phyloP scores from a whole-genome alignment of 2,113 vertebrate species.

The Hippocampus abdominalis region DNA sequence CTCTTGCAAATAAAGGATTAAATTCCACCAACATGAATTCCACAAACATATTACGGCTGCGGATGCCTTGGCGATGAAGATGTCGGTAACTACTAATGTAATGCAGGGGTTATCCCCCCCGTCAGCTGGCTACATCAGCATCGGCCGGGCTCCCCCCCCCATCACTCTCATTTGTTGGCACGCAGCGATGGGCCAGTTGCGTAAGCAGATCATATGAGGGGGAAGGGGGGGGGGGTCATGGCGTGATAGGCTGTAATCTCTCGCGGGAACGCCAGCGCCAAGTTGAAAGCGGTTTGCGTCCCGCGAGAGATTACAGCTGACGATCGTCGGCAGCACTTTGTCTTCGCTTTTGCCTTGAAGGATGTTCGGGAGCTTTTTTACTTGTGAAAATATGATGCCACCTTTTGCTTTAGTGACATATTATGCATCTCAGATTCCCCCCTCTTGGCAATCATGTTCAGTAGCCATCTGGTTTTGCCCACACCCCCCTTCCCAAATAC shows the following conservation, averaged over 20 bases:
- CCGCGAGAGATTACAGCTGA: conserved; percentile 8
- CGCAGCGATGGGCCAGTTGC: conserved; percentile 9
- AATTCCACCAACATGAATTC: conserved; percentile 45
- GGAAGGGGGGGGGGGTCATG: neutral
- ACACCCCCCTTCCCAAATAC: too few relatives aligned
- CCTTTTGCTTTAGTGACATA: too few relatives aligned
- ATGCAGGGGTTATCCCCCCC: neutral
- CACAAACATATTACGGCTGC: conserved; percentile 24
- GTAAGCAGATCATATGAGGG: neutral
- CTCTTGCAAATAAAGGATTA: conserved; percentile 44
- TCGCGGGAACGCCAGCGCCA: conserved; percentile 11
- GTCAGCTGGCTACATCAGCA: neutral
- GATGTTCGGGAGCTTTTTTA: neutral
- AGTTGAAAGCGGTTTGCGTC: conserved; percentile 22
- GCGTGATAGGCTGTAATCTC: conserved; percentile 16
- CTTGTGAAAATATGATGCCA: too few relatives aligned
- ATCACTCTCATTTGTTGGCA: neutral
- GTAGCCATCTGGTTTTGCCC: too few relatives aligned
- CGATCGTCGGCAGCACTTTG: neutral
- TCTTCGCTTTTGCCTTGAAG: neutral
- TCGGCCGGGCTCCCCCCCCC: neutral
- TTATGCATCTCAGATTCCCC: too few relatives aligned
- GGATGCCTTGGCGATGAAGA: conserved; percentile 14
- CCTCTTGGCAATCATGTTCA: too few relatives aligned
- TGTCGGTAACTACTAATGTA: conserved; percentile 19